Evolutionary conservation across 2,113 vertebrate genomes (phyloP), one percentile per base, ranked within the genome.

Genomic region (Cinclus mexicanus): DNA sequence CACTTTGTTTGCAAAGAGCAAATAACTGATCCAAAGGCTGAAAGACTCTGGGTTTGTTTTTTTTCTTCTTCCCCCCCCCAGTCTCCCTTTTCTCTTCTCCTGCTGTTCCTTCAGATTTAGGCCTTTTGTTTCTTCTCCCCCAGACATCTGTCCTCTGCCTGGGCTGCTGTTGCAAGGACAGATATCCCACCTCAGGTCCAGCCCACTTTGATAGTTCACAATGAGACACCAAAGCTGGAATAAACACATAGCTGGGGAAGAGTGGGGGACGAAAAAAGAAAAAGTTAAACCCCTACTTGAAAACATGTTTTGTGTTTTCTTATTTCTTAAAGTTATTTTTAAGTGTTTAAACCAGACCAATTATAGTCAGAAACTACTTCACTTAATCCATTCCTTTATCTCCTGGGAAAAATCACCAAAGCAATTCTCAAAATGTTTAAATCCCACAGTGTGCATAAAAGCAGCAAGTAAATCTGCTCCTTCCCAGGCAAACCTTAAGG

Each of bases 341-440:
- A 97, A 96, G 83, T 97, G 85, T 95, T 95, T 95, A 97, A 97
- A 94, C 88, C 81, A 95, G 86, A 90, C 83, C 92, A 97, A 96
- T 97, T 98, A 95, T 94, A 96, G 86, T 90, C 94, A 94, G 89
- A 97, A 94, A 84, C 84, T 93, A 92, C 91, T 97, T 97, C 84
- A 95, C 83, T 97, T 97, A 97, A 97, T 97, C 90, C 86, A 93
- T 86, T 93, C 79, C 83, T 96, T 96, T 97, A 97, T 96, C 93
- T 97, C 96, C 93, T 94, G 90, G 87, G 93, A 94, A 96, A 96
- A 97, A 97, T 96, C 91, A 96, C 90, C 92, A 96, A 95, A 95
- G 81, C 81, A 95, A 81, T 92, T 97, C 91, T 96, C 92, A 93
- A 97, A 97, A 95, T 95, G 74, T 96, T 95, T 96, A 96, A 97